Evolutionary conservation across 37 sponge, comb jelly and placozoan genomes (phyloP).

Genomic region (Haliclona indistincta): DNA sequence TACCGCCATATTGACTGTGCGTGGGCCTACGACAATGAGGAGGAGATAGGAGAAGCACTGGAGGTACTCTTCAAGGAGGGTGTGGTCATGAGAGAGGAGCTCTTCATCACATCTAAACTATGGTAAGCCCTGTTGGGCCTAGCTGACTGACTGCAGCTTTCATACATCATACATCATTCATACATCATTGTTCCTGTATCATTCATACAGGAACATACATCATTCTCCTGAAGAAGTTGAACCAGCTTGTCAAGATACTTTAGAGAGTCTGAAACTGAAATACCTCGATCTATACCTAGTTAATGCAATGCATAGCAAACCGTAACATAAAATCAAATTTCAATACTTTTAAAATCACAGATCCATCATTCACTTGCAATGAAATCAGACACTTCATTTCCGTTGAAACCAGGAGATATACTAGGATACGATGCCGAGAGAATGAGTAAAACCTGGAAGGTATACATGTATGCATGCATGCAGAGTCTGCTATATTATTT

Average conservation of each 20-base stretch:
- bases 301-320: too few relatives aligned
- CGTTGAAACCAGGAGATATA: constrained; percentile 32
- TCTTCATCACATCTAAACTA: constrained; percentile 91
- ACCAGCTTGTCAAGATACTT: constrained; percentile 31
- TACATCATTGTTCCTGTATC: too few relatives aligned
- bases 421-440: constrained; percentile 29
- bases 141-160: too few relatives aligned
- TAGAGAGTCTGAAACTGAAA: constrained; percentile 69
- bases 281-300: constrained; percentile 77
- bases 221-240: constrained; percentile 41
- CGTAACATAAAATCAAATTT: too few relatives aligned
- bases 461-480: too few relatives aligned
- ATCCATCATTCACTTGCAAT: constrained; percentile 24
- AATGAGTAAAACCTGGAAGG: constrained; percentile 34
- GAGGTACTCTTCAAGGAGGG: constrained; percentile 43
- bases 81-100: constrained; percentile 60
- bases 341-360: too few relatives aligned
- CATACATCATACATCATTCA: too few relatives aligned
- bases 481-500: too few relatives aligned
- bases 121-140: too few relatives aligned
- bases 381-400: not conserved
- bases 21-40: constrained; percentile 81
- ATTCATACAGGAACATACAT: too few relatives aligned
- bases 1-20: constrained; percentile 94
- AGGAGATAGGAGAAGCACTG: constrained; percentile 77